Evolutionary conservation across 1,140 invertebrate genomes (phyloP).

Genomic region (Diuraphis noxia): DNA sequence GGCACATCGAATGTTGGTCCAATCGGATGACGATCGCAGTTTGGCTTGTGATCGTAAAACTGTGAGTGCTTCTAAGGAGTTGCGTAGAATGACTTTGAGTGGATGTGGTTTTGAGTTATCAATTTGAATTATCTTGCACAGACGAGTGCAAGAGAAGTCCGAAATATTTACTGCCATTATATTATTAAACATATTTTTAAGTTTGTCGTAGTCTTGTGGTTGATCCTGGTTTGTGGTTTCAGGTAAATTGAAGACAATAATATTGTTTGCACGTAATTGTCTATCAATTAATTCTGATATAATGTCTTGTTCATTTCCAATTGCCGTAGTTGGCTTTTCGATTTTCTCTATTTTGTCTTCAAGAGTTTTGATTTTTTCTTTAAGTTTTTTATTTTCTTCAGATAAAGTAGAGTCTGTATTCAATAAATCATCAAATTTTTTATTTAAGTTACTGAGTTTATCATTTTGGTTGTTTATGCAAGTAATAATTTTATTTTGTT

Average conservation of each 20-base stretch:
- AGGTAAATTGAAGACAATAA: neutral
- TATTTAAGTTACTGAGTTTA: neutral
- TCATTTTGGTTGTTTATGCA: neutral
- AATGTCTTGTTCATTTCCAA: neutral
- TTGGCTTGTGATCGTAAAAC: neutral
- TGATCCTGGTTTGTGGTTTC: neutral
- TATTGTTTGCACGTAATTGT: neutral
- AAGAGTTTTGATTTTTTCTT: neutral
- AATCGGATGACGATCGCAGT: neutral
- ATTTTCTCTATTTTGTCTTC: neutral
- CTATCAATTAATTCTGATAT: slow-evolving; percentile 1
- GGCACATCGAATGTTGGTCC: too few relatives aligned
- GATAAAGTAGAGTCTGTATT: neutral
- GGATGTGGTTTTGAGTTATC: neutral
- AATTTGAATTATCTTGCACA: neutral
- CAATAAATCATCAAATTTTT: neutral
- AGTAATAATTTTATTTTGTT: neutral
- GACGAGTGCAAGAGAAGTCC: neutral
- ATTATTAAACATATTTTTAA: neutral
- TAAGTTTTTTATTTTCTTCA: neutral
- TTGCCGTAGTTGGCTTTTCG: neutral
- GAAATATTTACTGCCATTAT: neutral
- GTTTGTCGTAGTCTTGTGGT: neutral
- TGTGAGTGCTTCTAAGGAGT: neutral
- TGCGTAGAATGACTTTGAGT: neutral